Percentiles rank a stretch among this genome's conserved stretches.
Evolutionary conservation across 2,888 invertebrate species (phyloP).

Genomic region (Tryphoninae sp.): DNA sequence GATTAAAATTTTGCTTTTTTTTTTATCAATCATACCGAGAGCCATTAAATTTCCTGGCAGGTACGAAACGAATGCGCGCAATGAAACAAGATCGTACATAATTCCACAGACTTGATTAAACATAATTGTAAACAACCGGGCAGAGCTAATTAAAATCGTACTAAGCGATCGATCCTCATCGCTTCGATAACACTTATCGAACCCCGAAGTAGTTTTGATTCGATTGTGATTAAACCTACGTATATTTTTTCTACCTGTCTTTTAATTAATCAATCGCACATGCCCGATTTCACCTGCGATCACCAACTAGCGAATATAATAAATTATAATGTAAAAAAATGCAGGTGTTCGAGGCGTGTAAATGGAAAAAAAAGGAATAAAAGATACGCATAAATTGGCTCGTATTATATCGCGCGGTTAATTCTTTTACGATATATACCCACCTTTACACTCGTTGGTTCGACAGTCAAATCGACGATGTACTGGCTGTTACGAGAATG

Average conservation of each 20-base stretch:
- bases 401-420: slow-evolving; percentile 27
- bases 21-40: too few species aligned
- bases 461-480: slow-evolving; percentile 38
- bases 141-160: neutral
- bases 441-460: slow-evolving; percentile 7
- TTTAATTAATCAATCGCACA: slow-evolving; percentile 13
- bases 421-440: slow-evolving; percentile 31
- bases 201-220: neutral
- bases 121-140: too few species aligned
- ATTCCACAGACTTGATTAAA: too few species aligned
- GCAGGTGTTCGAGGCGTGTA: slow-evolving; percentile 30
- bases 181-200: neutral
- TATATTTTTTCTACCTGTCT: neutral
- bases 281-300: slow-evolving; percentile 39
- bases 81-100: too few species aligned
- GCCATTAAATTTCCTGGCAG: too few species aligned
- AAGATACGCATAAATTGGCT: slow-evolving; percentile 39
- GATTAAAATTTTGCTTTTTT: too few species aligned
- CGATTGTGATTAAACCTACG: neutral
- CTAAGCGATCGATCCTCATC: neutral
- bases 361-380: neutral
- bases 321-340: neutral
- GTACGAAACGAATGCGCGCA: too few species aligned
- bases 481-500: slow-evolving; percentile 27
- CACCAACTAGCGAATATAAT: slow-evolving; percentile 8